Evolutionary conservation across 2,113 vertebrate species (phyloP), one percentile per base, ranked within the genome.

Genomic region (Xenopus borealis): DNA sequence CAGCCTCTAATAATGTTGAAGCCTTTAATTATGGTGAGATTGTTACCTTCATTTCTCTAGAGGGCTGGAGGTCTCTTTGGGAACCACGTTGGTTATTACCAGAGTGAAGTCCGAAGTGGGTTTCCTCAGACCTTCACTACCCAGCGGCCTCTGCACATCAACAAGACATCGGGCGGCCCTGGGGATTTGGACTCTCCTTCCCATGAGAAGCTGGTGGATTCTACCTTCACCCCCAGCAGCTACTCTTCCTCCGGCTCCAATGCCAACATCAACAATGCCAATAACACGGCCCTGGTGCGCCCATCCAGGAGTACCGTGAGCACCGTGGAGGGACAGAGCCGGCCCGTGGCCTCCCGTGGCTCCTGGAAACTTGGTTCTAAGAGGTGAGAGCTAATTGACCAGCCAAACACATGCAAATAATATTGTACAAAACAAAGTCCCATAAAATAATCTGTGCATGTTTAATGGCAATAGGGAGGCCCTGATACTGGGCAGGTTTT

Each of bases 251-350:
- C 95, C 1, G 95, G 95, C 77, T 99, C 97, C 82, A 99, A 99
- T 1, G 96, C 96, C 88, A 98, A 99, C 90, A 95, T 98, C 85
- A 98, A 99, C 91, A 99, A 99, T 0, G 97, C 97, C 88, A 99
- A 99, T 90, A 99, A 99, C 88, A 99, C 96, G 0, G 92, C 92
- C 83, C 87, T 98, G 81, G 91, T 89, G 69, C 92, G 93, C 76
- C 93, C 94, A 0, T 81, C 93, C 44, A 85, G 88, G 70, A 83
- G 87, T 79, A 85, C 80, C 0, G 88, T 95, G 81, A 95, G 93
- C 90, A 96, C 95, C 0, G 92, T 97, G 85, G 97, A 98, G 50
- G 93, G 93, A 72, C 93, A 92, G 0, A 89, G 88, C 0, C 88
- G 89, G 0, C 94, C 93, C 30, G 81, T 94, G 16, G 86, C 88